These are phyloP conservation scores for Palaemon carinicauda DNA, from an alignment of 1,140 invertebrate genomes.

Conservation along the genomic window DNA sequence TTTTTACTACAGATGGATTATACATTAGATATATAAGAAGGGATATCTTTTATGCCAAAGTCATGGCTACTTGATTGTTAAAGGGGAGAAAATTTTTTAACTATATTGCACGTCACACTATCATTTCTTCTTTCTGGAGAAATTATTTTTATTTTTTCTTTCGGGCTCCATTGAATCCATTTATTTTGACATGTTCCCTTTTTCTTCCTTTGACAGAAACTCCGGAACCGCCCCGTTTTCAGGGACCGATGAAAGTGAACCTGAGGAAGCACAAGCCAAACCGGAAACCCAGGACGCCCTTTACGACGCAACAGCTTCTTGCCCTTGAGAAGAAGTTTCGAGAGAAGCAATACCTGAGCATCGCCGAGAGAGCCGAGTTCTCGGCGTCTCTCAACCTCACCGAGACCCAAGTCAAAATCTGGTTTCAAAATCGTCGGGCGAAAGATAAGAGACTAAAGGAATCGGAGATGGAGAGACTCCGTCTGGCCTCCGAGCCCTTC, in stretches of 20 bases:
- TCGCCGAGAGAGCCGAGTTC: slow-evolving; percentile 48
- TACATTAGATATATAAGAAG: no score
- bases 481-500: slow-evolving; percentile 29
- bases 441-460: slow-evolving; percentile 50
- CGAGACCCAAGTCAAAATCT: slow-evolving; percentile 51
- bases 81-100: no score
- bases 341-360: slow-evolving; percentile 53
- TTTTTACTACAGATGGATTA: no score
- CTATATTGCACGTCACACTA: no score
- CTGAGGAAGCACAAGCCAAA: slow-evolving; percentile 50
- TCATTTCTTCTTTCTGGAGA: no score
- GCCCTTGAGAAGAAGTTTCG: slow-evolving; percentile 50
- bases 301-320: slow-evolving; percentile 48
- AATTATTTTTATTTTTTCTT: no score
- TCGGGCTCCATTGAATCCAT: no score
- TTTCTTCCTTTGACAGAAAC: neutral
- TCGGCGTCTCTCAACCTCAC: slow-evolving; percentile 48
- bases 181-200: no score
- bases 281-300: slow-evolving; percentile 45
- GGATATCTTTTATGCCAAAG: no score
- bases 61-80: no score
- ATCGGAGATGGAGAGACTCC: slow-evolving; percentile 35
- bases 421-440: slow-evolving; percentile 47
- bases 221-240: slow-evolving; percentile 40
- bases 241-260: slow-evolving; percentile 39